phyloP scores from a whole-genome alignment of 1,140 invertebrate species.

The Drosophila auraria region DNA sequence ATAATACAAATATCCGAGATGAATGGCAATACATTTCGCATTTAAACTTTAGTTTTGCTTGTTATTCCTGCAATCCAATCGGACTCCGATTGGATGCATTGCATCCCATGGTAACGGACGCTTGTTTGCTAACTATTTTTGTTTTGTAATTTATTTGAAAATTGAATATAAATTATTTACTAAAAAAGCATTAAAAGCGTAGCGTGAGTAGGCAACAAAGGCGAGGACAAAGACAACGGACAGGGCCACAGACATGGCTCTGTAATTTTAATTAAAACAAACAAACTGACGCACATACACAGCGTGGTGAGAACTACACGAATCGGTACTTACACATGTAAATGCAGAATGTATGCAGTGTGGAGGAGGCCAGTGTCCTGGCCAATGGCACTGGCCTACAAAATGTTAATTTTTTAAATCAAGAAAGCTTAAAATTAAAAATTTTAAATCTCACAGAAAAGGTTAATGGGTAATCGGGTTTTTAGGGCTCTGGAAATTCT shows the following conservation, averaged over 20 bases:
- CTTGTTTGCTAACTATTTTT: conserved; percentile 64
- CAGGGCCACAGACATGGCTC: conserved; percentile 34
- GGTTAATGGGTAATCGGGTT: background rate
- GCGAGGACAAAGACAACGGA: conserved; percentile 23
- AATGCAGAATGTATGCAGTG: conserved; percentile 1
- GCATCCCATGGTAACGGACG: conserved; percentile 21
- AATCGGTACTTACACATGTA: conserved; percentile 23
- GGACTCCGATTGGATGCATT: background rate
- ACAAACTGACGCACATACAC: conserved; percentile 46
- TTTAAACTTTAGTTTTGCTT: conserved; percentile 8
- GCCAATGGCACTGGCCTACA: conserved; percentile 17
- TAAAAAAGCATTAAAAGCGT: conserved; percentile 54
- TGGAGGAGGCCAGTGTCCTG: background rate
- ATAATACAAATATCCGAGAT: conserved; percentile 8
- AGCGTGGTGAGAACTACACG: conserved; percentile 32
- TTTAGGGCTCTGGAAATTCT: too few relatives aligned
- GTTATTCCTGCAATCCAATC: conserved; percentile 13
- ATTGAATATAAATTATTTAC: conserved; percentile 80
- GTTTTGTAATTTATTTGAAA: conserved; percentile 75
- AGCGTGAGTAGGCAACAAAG: conserved; percentile 5
- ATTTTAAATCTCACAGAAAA: too few relatives aligned
- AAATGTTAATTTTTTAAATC: background rate
- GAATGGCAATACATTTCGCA: conserved; percentile 33
- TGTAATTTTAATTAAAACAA: conserved; percentile 79
- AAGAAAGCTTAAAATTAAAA: background rate